Conservation (phyloP, 2,797 vertebrate species). For the Acanthornis magna region DNA sequence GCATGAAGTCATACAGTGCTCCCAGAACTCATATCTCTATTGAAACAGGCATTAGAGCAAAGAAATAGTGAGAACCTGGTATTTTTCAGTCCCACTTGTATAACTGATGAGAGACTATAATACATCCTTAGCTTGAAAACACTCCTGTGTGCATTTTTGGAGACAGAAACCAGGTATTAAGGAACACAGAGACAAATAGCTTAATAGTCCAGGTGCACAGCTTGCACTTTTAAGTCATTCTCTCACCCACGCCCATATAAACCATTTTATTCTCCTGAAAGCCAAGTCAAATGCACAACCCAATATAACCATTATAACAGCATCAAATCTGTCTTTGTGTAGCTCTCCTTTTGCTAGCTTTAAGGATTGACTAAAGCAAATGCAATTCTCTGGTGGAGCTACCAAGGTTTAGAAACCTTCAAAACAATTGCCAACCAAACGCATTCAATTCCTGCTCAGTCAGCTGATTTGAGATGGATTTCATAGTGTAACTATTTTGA, state of each 20-base stretch:
- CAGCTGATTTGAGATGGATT: background rate
- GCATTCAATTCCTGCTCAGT: background rate
- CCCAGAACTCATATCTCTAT: slow-evolving; percentile 33
- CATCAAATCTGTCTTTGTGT: background rate
- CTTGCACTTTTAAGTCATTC: background rate
- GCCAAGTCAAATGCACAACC: background rate
- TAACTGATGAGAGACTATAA: slow-evolving; percentile 1
- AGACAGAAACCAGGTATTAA: slow-evolving; percentile 19
- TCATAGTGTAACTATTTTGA: background rate
- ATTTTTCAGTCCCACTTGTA: slow-evolving; percentile 49
- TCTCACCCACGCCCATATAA: background rate
- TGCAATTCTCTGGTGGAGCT: background rate
- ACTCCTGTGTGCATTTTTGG: background rate
- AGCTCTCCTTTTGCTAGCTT: background rate
- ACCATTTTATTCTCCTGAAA: slow-evolving; percentile 7
- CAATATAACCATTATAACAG: background rate
- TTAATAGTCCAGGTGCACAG: background rate
- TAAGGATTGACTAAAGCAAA: background rate
- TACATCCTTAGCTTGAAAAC: background rate
- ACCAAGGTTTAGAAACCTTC: background rate
- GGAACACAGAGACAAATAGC: background rate
- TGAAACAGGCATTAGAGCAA: slow-evolving; percentile 46
- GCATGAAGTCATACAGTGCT: slow-evolving; percentile 48
- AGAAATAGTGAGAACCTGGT: slow-evolving; percentile 37
- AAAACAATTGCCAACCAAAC: background rate